phyloP scores from a whole-genome alignment of 2,888 invertebrate genomes.

The Catotricha subobsoleta region DNA sequence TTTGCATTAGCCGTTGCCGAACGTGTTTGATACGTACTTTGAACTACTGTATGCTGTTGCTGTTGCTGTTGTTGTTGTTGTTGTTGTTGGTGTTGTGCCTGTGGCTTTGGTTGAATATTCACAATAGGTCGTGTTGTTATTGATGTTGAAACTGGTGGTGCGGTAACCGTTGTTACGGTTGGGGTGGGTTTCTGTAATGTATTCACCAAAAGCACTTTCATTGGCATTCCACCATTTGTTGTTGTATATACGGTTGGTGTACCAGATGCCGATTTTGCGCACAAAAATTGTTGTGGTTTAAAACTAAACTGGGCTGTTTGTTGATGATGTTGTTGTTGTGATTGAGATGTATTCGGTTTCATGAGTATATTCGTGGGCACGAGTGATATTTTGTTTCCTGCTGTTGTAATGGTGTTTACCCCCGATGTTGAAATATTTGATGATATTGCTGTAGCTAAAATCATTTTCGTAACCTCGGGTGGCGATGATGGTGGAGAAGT shows the following conservation, averaged over 20 bases:
- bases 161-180: conserved; percentile 7
- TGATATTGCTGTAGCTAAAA: conserved; percentile 7
- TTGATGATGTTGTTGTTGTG: too few species aligned
- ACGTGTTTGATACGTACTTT: conserved; percentile 5
- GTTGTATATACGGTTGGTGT: conserved; percentile 6
- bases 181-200: conserved; percentile 12
- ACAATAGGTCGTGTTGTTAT: conserved; percentile 8
- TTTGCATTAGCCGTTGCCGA: conserved; percentile 5
- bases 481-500: conserved; percentile 9
- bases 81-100: conserved; percentile 2
- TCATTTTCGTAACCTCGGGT: conserved; percentile 3
- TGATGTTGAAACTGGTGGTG: conserved; percentile 9
- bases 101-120: conserved; percentile 9
- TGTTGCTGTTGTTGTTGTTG: conserved; percentile 5
- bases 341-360: conserved; percentile 15
- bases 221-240: conserved; percentile 18
- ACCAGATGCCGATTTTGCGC: conserved; percentile 1
- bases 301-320: conserved; percentile 9
- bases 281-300: conserved; percentile 12
- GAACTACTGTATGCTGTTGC: neutral
- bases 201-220: conserved; percentile 28
- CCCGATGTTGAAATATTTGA: conserved; percentile 7
- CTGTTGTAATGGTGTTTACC: neutral
- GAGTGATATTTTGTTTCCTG: conserved; percentile 22
- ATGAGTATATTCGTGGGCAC: conserved; percentile 29